phyloP scores from a whole-genome alignment of 2,797 vertebrate genomes.

The Mus minutoides region DNA sequence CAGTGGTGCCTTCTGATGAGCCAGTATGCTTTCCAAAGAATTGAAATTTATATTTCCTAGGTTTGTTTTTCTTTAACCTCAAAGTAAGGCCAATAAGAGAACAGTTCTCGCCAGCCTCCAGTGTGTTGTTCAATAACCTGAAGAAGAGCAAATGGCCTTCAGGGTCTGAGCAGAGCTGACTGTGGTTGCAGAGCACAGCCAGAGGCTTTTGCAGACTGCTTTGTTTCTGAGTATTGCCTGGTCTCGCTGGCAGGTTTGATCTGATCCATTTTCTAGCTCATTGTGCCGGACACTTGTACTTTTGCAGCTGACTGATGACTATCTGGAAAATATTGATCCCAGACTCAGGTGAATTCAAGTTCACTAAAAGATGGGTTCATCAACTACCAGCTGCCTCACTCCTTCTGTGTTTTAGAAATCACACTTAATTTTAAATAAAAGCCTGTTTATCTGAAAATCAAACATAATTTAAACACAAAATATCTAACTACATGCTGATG shows the following conservation, averaged over 20 bases:
- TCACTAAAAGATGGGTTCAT: constrained; percentile 22
- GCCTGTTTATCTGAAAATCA: constrained; percentile 53
- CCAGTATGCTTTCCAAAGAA: neutral
- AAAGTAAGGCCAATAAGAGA: neutral
- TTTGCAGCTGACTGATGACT: constrained; percentile 65
- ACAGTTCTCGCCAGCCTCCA: constrained; percentile 17
- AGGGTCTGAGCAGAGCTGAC: neutral
- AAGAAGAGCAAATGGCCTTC: constrained; percentile 54
- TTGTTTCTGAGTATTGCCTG: constrained; percentile 56
- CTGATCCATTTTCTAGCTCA: neutral
- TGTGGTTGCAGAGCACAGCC: neutral
- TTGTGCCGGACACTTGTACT: constrained; percentile 58
- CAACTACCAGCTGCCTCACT: neutral
- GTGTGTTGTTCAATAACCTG: neutral
- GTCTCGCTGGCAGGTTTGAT: neutral
- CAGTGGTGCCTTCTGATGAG: neutral
- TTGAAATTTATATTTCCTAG: neutral
- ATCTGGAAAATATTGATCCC: constrained; percentile 72
- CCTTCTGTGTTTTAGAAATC: neutral
- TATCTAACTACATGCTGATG: neutral
- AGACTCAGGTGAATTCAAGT: constrained; percentile 13
- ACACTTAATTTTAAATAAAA: neutral
- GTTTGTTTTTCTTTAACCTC: neutral
- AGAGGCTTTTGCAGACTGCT: constrained; percentile 10
- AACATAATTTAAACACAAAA: neutral